Evolutionary conservation across 2,113 vertebrate species (phyloP).

Genomic region (Cavia porcellus): DNA sequence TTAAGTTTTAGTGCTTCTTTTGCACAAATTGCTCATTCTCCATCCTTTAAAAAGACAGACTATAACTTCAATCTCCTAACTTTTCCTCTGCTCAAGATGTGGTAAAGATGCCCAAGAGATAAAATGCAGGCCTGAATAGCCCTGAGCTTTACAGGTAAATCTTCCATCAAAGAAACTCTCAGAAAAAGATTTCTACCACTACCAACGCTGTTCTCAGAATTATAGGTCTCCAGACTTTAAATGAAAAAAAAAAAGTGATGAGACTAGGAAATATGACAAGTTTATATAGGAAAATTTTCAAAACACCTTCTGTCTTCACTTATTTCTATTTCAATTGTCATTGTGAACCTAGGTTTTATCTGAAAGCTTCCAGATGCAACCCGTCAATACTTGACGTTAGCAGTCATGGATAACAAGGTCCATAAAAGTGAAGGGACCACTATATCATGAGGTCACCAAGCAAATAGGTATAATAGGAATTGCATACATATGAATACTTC

Average conservation of each 20-base stretch:
- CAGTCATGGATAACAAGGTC: neutral
- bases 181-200: neutral
- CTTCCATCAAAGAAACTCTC: neutral
- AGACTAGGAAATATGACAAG: neutral
- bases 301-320: slow-evolving; percentile 5
- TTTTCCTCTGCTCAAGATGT: neutral
- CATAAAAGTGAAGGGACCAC: neutral
- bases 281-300: neutral
- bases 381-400: neutral
- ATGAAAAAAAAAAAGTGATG: neutral
- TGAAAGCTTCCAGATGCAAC: neutral
- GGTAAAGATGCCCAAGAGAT: neutral
- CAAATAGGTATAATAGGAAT: neutral
- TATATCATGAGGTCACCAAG: neutral
- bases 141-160: neutral
- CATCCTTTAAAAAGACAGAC: neutral
- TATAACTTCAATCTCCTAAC: neutral
- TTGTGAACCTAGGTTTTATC: neutral
- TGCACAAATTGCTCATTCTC: neutral
- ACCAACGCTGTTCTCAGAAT: neutral
- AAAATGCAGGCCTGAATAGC: neutral
- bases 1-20: neutral
- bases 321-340: neutral
- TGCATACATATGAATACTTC: neutral
- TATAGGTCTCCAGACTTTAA: neutral